A percentile compares a stretch with the other conserved stretches of the same genome.
Conservation (phyloP, 2,888 invertebrate genomes). For the Eupithecia tripunctaria region DNA sequence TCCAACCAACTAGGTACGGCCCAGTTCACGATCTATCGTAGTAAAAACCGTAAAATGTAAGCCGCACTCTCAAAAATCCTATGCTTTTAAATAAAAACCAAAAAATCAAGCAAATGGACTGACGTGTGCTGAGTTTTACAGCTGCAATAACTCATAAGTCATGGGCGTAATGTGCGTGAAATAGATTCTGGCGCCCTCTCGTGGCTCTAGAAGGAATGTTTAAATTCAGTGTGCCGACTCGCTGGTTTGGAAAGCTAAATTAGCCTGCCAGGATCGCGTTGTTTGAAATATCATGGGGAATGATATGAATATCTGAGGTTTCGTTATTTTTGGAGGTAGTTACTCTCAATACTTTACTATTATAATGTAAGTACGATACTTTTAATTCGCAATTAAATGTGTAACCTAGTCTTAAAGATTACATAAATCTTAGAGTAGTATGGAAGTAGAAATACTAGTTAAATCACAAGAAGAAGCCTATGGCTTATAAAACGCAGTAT, state of each 20-base stretch:
- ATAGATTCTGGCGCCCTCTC: constrained; percentile 73
- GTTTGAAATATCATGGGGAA: constrained; percentile 69
- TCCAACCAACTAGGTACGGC: neutral
- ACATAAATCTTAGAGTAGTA: too few relatives aligned
- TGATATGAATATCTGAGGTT: constrained; percentile 57
- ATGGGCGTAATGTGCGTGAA: constrained; percentile 77
- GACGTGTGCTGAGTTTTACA: constrained; percentile 78
- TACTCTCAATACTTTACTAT: neutral
- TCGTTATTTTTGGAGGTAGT: constrained; percentile 24
- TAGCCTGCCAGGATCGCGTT: constrained; percentile 67
- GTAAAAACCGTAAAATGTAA: neutral
- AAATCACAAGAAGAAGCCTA: too few relatives aligned
- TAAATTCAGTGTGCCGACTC: constrained; percentile 63
- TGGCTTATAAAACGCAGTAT: too few relatives aligned
- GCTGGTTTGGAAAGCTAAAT: constrained; percentile 71
- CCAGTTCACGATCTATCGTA: neutral
- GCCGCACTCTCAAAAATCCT: neutral
- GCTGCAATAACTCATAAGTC: constrained; percentile 78
- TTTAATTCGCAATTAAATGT: too few relatives aligned
- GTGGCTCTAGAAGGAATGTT: constrained; percentile 69
- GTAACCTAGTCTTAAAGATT: too few relatives aligned
- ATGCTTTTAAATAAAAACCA: constrained; percentile 26
- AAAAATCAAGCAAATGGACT: constrained; percentile 71
- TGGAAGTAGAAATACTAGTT: too few relatives aligned
- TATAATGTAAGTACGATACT: too few relatives aligned